Evolutionary conservation across 1,140 invertebrate genomes (phyloP), one percentile per base, ranked within the genome.

Genomic region (Neodiprion pinetum): DNA sequence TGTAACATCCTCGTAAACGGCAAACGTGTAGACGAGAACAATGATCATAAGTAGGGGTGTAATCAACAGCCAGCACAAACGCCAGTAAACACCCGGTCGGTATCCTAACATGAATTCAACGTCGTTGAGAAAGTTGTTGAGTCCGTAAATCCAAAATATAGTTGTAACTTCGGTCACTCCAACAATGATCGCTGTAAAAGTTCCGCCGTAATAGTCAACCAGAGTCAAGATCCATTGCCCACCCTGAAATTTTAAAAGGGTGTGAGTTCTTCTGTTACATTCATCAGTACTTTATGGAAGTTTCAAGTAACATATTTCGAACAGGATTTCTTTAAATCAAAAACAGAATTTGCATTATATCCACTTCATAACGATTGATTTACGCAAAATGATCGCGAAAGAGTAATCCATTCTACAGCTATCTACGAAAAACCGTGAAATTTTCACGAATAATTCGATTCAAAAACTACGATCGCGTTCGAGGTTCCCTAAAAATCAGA

Each of bases 211-310:
- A 79, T 92, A 92, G 82, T 97, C 95, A 66, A 97, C 92, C 14
- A 97, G 84, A 73, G 92, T 93, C 40, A 97, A 87, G 48, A 96
- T 91, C 81, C 93, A 95, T 80, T 95, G 94, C 3, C 96, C 96
- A 70, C 95, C 96, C 95, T 96, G 80, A 48, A 87, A 89, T 81
- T 48, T 87, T 88, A 80, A 73, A 74, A 72, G 61, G 72, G 4
- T 12, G 9, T 61, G 8, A 61, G n/a, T 21, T 21, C 17, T 21
- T 21, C 17, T 0, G 17, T 21, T 21, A 21, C 17, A 21, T 21
- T 21, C 17, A 21, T 21, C 17, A 21, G 17, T 21, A 0, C 17
- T 21, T 21, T 0, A 21, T 21, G 17, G 0, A 21, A 21, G 17
- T 14, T 69, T 21, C 12, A 61, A 61, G 11, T 5, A 61, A 17